Percentiles rank a stretch among this genome's conserved stretches.
Evolutionary conservation across 2,113 vertebrate species (phyloP).

Genomic region (Crotophaga sulcirostris): DNA sequence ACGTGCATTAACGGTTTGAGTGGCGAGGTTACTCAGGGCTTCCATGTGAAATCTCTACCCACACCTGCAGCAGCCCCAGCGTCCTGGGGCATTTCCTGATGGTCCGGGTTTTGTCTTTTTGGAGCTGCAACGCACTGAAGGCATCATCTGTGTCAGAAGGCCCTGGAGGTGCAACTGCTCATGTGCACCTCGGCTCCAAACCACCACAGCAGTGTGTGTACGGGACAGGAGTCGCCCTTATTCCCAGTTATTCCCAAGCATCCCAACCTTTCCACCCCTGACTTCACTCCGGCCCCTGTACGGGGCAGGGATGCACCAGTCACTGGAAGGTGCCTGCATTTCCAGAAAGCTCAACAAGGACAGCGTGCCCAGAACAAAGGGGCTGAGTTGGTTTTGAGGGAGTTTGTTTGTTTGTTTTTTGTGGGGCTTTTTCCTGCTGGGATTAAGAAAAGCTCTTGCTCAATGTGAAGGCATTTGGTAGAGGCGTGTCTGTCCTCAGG

Average conservation of each 20-base stretch:
- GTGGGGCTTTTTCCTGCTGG: background rate
- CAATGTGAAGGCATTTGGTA: background rate
- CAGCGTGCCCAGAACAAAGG: background rate
- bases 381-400: background rate
- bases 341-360: background rate
- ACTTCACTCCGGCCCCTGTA: background rate
- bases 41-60: background rate
- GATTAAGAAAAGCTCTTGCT: slow-evolving; percentile 20
- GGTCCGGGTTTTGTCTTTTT: too few relatives aligned
- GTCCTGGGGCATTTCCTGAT: too few relatives aligned
- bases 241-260: background rate
- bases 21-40: background rate
- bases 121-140: too few relatives aligned
- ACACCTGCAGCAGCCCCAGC: background rate
- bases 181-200: fast-evolving
- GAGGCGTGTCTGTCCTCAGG: background rate
- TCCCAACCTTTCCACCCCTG: background rate
- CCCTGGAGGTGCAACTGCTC: background rate
- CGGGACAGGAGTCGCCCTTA: background rate
- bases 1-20: background rate
- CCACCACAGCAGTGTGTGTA: too few relatives aligned
- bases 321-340: background rate
- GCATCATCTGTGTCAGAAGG: fast-evolving
- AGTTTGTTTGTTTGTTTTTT: background rate
- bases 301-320: fast-evolving